These are phyloP conservation scores for Pygmarrhopalites habei DNA, from an alignment of 1,140 invertebrate genomes.

Conservation along the genomic window DNA sequence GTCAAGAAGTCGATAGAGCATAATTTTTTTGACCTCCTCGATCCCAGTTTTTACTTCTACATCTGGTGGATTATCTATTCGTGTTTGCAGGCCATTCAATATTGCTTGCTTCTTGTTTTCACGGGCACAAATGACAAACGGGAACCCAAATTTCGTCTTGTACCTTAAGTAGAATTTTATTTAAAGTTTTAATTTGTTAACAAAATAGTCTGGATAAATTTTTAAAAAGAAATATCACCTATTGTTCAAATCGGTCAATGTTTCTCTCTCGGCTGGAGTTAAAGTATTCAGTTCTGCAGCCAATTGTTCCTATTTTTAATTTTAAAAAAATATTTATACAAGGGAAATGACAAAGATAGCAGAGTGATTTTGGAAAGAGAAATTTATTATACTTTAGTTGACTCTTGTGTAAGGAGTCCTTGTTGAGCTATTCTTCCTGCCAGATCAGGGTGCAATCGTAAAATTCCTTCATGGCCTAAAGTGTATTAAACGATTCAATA, in stretches of 20 bases:
- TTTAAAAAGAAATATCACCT: constrained; percentile 43
- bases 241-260: constrained; percentile 50
- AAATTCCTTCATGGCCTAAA: constrained; percentile 51
- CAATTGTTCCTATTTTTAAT: constrained; percentile 53
- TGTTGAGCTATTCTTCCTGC: constrained; percentile 52
- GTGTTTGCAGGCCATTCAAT: constrained; percentile 49
- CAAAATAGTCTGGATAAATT: not conserved
- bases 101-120: constrained; percentile 58
- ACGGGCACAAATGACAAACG: constrained; percentile 61
- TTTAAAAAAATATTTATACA: too few species aligned
- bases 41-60: constrained; percentile 54
- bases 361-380: too few species aligned
- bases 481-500: too few species aligned
- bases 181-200: not conserved
- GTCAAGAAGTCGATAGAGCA: constrained; percentile 27
- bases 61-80: constrained; percentile 51
- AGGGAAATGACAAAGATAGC: too few species aligned
- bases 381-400: too few species aligned
- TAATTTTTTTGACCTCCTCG: constrained; percentile 62
- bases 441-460: constrained; percentile 57
- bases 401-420: constrained; percentile 54
- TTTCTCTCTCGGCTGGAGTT: constrained; percentile 48
- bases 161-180: constrained; percentile 52
- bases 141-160: constrained; percentile 59
- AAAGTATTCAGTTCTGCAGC: constrained; percentile 52